Conservation (phyloP, 1,140 invertebrate genomes). For the Macrocentrus cingulum region DNA sequence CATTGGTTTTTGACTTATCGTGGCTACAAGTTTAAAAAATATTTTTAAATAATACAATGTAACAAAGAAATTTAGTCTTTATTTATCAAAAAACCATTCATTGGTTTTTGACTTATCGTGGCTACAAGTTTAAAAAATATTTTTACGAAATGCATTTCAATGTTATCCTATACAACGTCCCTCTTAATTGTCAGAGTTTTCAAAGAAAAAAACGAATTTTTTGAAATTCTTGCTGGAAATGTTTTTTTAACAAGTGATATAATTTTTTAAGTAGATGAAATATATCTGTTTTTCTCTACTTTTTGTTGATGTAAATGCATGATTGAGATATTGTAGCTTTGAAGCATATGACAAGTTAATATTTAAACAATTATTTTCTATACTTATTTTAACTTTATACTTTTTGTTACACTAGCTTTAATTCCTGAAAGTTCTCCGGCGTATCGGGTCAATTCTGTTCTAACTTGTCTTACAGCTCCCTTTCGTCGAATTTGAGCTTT, state of each 20-base stretch:
- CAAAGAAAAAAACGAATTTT: no score
- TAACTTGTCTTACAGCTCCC: constrained; percentile 79
- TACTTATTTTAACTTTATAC: constrained; percentile 80
- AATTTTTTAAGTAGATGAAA: no score
- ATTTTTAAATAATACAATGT: background rate
- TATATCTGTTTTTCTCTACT: no score
- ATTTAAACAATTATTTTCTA: constrained; percentile 8
- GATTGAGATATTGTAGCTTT: no score
- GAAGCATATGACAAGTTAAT: background rate
- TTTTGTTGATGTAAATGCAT: no score
- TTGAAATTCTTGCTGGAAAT: no score
- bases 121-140: background rate
- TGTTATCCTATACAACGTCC: no score
- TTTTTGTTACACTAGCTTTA: constrained; percentile 80
- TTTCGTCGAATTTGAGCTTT: constrained; percentile 89
- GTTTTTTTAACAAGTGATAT: no score
- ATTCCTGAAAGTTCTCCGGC: constrained; percentile 91
- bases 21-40: background rate
- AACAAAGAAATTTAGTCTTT: no score
- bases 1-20: background rate
- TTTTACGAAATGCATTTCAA: constrained; percentile 18
- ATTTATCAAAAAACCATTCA: background rate
- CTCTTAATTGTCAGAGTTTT: background rate
- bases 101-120: background rate
- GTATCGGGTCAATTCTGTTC: constrained; percentile 79